These are phyloP conservation scores for Cyprinus carpio DNA, from an alignment of 2,113 vertebrate species.

Conservation along the genomic window DNA sequence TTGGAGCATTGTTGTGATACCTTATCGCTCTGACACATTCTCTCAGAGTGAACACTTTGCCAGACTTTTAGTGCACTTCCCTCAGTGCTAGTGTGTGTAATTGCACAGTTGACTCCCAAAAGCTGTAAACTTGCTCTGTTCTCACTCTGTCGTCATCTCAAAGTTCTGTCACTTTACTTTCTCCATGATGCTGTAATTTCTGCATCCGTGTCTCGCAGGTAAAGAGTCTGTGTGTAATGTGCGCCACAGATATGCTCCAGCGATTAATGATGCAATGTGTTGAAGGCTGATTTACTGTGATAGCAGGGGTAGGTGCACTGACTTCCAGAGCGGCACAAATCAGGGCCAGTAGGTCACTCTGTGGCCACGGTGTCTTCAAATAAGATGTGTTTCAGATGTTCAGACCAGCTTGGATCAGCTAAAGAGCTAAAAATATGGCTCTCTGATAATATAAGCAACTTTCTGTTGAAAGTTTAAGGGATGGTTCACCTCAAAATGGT, in stretches of 20 bases:
- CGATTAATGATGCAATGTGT: conserved; percentile 1
- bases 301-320: conserved; percentile 13
- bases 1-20: conserved; percentile 51
- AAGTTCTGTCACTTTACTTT: conserved; percentile 34
- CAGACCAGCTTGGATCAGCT: background rate
- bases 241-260: background rate
- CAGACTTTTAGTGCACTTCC: conserved; percentile 50
- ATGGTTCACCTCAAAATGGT: background rate
- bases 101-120: conserved; percentile 30
- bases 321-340: conserved; percentile 29
- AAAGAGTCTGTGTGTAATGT: background rate
- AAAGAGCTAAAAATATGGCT: background rate
- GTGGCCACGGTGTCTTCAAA: background rate
- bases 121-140: conserved; percentile 21
- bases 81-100: conserved; percentile 52
- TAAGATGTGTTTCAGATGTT: background rate
- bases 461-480: background rate
- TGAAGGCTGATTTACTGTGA: conserved; percentile 37
- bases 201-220: background rate
- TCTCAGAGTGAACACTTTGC: conserved; percentile 36
- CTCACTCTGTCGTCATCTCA: background rate
- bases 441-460: background rate
- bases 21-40: conserved; percentile 63
- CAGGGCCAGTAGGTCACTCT: conserved; percentile 39
- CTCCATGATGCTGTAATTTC: conserved; percentile 7